Conservation (phyloP, 2,888 invertebrate species). For the Empis livida region DNA sequence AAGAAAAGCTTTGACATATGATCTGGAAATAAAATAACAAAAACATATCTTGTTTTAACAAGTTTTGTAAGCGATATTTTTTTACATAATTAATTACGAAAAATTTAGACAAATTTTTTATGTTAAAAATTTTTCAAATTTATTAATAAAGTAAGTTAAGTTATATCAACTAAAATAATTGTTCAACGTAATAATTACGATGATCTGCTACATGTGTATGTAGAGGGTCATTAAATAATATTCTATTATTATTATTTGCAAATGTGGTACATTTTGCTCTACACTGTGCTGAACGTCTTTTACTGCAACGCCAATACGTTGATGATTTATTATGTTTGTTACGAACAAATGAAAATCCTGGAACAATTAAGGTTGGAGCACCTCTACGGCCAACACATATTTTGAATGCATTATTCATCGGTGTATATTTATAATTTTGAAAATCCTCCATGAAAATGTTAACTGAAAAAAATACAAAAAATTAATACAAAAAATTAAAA, state of each 20-base stretch:
- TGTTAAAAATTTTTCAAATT: not conserved
- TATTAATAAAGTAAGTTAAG: not conserved
- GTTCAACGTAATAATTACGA: not conserved
- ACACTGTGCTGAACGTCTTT: conserved; percentile 7
- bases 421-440: too few species aligned
- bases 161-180: not conserved
- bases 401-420: not conserved
- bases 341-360: conserved; percentile 10
- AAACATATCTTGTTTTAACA: not conserved
- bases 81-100: not conserved
- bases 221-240: conserved; percentile 3
- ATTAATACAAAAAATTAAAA: too few species aligned
- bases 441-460: too few species aligned
- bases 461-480: too few species aligned
- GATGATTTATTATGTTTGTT: conserved; percentile 10
- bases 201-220: conserved; percentile 12
- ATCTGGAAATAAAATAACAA: not conserved
- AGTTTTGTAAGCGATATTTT: not conserved
- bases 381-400: conserved; percentile 5
- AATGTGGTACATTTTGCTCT: conserved; percentile 9
- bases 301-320: conserved; percentile 13
- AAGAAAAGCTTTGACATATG: not conserved
- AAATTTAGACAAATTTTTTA: not conserved
- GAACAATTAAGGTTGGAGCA: conserved; percentile 6
- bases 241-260: conserved; percentile 2